Evolutionary conservation across 1,140 invertebrate species (phyloP), one percentile per base, ranked within the genome.

Genomic region (Ostrea denselamellosa): DNA sequence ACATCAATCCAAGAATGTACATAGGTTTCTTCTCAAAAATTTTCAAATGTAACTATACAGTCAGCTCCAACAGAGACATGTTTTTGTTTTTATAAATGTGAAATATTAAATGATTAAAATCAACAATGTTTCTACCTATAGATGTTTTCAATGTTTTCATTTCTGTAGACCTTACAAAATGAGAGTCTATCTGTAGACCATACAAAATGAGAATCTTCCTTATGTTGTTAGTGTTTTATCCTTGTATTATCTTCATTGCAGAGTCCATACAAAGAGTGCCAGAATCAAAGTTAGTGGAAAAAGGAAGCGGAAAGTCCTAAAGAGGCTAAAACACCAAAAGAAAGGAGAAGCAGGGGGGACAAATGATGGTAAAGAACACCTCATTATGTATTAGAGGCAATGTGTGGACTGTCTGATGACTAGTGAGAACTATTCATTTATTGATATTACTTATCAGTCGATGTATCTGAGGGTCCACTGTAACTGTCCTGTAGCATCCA

Each of bases 201-300:
- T 3, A 17, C 19, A 58, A 12, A 9, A 14, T 19, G 8, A 10
- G 4, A 19, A 0, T 14, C 3, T 58, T 12, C 14, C n/a, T 1
- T 62, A 19, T 19, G 8, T 62, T 62, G 17, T 17, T 8, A 7
- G 56, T n/a, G n/a, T n/a, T 62, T 62, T 58, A 7, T 62, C n/a
- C 17, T 62, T 14, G 19, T 62, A 62, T 62, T 62, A 12, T 62
- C 56, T 5, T 62, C n/a, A 2, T 9, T 77, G 9, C 68, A 77
- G 68, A 28, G 28, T 77, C 12, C 68, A 77, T 77, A 77, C 68
- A 77, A 77, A 77, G 25, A 77, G 68, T 77, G 68, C 68, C 25
- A 28, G 28, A 10, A 77, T 77, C 22, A 77, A 77, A 25, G 68
- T 77, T 17, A 28, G 68, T 77, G 68, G 68, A 25, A 77, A 77